These are phyloP conservation scores for Brachionus asplanchnoidis DNA, from an alignment of 1,140 invertebrate species.

Conservation along the genomic window DNA sequence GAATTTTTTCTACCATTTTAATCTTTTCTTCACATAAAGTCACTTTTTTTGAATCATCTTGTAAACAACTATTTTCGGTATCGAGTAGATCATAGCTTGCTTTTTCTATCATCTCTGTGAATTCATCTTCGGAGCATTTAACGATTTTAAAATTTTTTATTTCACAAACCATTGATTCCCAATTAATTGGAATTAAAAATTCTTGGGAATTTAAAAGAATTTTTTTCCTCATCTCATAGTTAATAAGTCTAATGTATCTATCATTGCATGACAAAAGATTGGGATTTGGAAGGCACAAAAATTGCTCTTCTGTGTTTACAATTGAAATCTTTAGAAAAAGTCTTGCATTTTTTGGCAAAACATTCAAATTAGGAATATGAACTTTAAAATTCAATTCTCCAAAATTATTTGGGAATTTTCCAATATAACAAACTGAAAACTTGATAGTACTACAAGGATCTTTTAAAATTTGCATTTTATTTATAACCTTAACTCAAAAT, in stretches of 20 bases:
- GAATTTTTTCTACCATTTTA: too few relatives aligned
- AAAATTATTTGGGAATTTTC: background rate
- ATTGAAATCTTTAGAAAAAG: background rate
- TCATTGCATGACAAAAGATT: background rate
- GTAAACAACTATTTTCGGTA: background rate
- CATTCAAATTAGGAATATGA: background rate
- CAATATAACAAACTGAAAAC: background rate
- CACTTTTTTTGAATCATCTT: background rate
- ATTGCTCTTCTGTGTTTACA: background rate
- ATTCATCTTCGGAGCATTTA: background rate
- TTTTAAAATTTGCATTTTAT: background rate
- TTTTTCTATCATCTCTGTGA: background rate
- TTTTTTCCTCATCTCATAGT: background rate
- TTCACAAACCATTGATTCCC: background rate
- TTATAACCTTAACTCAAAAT: too few relatives aligned
- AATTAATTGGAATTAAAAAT: background rate
- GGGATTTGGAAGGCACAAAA: background rate
- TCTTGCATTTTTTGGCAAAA: background rate
- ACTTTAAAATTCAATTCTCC: background rate
- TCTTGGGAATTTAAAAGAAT: background rate
- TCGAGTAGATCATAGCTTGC: background rate
- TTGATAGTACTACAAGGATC: background rate
- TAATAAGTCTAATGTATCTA: background rate
- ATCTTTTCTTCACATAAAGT: too few relatives aligned
- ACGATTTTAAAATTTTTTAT: background rate